Evolutionary conservation across 2,888 invertebrate species (phyloP), one percentile per base, ranked within the genome.

Genomic region (Proisotoma minuta): DNA sequence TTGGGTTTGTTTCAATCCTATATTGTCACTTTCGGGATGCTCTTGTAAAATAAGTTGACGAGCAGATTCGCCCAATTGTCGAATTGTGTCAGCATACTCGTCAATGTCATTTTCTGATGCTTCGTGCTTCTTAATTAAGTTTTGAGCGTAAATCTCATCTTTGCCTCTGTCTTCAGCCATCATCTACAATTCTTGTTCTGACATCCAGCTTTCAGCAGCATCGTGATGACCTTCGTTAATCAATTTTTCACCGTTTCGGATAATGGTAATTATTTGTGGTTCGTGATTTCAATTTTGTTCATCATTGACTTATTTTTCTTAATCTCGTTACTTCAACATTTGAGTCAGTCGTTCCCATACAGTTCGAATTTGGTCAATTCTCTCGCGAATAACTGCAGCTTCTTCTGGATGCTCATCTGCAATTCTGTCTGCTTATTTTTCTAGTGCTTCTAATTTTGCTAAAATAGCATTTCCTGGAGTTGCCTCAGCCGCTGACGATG

Each of bases 101-200:
- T 97, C 95, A 0, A 99, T 96, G 0, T 96, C 96, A 74, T 89
- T 89, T 78, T 98, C 99, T 63, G 97, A 80, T 23, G 87, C 88
- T 77, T 97, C 95, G 80, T 99, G 99, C 77, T 99, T 99, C 85
- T 99, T 99, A 89, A 98, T 95, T 69, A 98, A 84, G 79, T 99
- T 99, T 79, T 97, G 92, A 0, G 98, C 96, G 2, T 95, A 96
- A 73, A 97, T 94, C 81, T 99, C 98, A 78, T 99, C 99, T 79
- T 96, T 99, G 73, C 96, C 97, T 59, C 96, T 85, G 78, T 97
- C 99, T 77, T 99, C 99, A 23, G 96, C 96, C 98, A 99, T 99
- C 97, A 99, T 98, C 83, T 99, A 99, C 65, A 99, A 79, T 78
- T 99, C 99, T 78, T 99, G 99, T 77, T 99, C 99, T 78, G 95